These are phyloP conservation scores for Laticauda laticaudata DNA, from an alignment of 2,113 vertebrate genomes.

Conservation along the genomic window DNA sequence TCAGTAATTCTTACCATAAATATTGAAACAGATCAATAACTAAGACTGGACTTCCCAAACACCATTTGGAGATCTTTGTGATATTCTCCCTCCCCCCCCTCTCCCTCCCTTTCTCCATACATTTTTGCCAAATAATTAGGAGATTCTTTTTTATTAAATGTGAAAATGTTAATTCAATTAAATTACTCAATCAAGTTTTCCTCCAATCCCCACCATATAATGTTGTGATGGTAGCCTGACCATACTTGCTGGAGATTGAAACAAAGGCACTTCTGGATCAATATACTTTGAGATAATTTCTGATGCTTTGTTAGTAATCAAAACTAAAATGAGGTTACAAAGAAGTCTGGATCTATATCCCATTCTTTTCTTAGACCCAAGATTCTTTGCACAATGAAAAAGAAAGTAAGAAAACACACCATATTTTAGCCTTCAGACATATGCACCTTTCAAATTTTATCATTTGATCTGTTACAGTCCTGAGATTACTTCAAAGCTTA, in stretches of 20 bases:
- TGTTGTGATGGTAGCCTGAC: neutral
- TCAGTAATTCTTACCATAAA: neutral
- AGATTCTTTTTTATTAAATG: neutral
- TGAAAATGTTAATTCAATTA: neutral
- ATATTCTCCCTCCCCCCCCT: too few species aligned
- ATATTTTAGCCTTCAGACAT: neutral
- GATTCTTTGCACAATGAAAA: neutral
- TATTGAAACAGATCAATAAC: neutral
- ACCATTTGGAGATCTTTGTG: too few species aligned
- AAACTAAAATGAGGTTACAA: neutral
- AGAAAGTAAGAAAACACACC: neutral
- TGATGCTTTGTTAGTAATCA: neutral
- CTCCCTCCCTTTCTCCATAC: neutral
- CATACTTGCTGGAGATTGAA: neutral
- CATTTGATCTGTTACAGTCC: neutral
- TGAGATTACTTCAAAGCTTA: conserved; percentile 9
- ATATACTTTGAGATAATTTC: neutral
- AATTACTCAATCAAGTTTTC: neutral
- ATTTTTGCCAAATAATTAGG: neutral
- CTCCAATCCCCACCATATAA: too few species aligned
- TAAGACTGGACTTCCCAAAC: neutral
- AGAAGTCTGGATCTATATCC: neutral
- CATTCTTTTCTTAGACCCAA: too few species aligned
- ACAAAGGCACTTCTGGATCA: neutral
- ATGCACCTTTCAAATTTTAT: neutral